Percentiles rank a stretch among this genome's conserved stretches.
phyloP scores from a whole-genome alignment of 2,888 invertebrate genomes.

The Drosophila macrospina region DNA sequence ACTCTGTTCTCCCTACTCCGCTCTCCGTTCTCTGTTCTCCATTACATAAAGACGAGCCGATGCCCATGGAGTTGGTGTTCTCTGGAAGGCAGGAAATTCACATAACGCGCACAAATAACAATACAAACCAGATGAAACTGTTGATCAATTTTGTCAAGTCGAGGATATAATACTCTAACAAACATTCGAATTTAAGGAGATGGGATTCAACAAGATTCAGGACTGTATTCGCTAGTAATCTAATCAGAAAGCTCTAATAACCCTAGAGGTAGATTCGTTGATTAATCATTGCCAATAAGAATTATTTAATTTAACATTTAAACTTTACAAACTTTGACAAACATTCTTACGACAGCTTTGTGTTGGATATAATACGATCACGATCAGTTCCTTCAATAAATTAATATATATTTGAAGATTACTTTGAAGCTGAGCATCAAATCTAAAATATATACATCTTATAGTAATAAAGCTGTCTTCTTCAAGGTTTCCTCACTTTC shows the following conservation, averaged over 20 bases:
- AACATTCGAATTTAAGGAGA: too few species aligned
- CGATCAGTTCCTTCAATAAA: too few species aligned
- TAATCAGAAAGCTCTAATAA: background rate
- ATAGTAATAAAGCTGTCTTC: background rate
- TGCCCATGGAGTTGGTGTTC: conserved; percentile 29
- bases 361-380: too few species aligned
- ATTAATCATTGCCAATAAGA: background rate
- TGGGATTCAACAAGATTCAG: too few species aligned
- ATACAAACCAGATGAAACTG: background rate
- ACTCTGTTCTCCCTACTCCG: conserved; percentile 10
- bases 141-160: background rate
- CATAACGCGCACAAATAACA: conserved; percentile 33
- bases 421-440: background rate
- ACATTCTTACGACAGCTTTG: too few species aligned
- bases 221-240: too few species aligned
- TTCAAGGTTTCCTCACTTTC: background rate
- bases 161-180: conserved; percentile 8
- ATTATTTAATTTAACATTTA: too few species aligned
- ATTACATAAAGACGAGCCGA: conserved; percentile 58
- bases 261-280: background rate
- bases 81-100: conserved; percentile 68
- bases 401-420: background rate
- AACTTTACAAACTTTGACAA: too few species aligned
- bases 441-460: background rate
- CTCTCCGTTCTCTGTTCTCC: conserved; percentile 20